These are phyloP conservation scores for Xestia xanthographa DNA, from an alignment of 2,888 invertebrate species.

Conservation along the genomic window DNA sequence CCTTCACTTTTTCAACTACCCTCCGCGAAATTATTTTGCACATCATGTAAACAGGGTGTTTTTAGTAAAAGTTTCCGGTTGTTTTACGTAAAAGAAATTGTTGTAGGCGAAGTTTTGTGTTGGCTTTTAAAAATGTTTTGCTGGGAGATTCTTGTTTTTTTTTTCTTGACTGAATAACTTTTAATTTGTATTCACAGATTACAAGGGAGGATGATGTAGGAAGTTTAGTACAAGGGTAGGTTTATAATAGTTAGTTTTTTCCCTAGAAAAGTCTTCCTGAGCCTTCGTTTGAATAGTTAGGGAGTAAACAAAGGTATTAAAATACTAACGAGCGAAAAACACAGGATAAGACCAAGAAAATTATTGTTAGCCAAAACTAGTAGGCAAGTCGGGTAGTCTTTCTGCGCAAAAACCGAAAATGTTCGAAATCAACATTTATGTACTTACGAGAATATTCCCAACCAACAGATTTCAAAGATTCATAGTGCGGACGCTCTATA, in stretches of 20 bases:
- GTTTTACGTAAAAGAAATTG: slow-evolving; percentile 34
- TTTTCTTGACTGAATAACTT: slow-evolving; percentile 8
- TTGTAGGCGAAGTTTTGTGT: slow-evolving; percentile 30
- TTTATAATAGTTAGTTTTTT: not conserved
- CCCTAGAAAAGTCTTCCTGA: not conserved
- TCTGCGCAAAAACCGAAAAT: no score
- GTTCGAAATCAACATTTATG: no score
- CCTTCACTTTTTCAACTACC: slow-evolving; percentile 25
- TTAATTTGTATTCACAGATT: slow-evolving; percentile 12
- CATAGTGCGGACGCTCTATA: no score
- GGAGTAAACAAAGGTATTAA: not conserved
- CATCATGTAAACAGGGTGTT: slow-evolving; percentile 38
- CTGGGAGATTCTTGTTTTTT: not conserved
- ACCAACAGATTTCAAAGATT: no score
- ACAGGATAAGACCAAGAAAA: no score
- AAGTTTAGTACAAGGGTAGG: not conserved
- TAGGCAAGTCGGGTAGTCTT: no score
- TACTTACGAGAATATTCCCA: no score
- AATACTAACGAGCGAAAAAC: no score
- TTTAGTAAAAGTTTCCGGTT: slow-evolving; percentile 25
- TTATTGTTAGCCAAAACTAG: no score
- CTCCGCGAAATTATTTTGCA: slow-evolving; percentile 22
- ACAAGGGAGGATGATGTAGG: not conserved
- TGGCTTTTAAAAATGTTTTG: slow-evolving; percentile 36
- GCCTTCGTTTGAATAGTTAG: not conserved